phyloP scores from a whole-genome alignment of 2,888 invertebrate genomes.

The Tetragnatha montana region DNA sequence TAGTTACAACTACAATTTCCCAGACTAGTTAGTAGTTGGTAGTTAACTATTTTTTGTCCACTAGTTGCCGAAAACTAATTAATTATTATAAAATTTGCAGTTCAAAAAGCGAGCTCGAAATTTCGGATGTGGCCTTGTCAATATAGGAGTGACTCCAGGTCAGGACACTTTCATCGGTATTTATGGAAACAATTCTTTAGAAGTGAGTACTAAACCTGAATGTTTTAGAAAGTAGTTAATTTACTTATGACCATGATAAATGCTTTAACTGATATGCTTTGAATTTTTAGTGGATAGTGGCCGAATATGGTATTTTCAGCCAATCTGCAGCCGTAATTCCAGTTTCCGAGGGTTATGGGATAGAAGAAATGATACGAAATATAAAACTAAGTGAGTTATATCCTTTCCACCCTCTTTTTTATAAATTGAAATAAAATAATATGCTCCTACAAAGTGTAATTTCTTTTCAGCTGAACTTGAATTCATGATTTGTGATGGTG shows the following conservation, averaged over 20 bases:
- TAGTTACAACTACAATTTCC: no score
- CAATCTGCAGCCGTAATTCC: constrained; percentile 97
- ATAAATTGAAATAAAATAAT: no score
- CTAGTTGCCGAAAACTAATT: no score
- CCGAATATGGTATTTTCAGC: constrained; percentile 94
- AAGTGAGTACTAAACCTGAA: constrained; percentile 80
- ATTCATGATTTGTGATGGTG: constrained; percentile 91
- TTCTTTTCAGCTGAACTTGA: constrained; percentile 75
- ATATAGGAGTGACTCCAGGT: constrained; percentile 82
- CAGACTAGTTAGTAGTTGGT: no score
- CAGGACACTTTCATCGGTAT: constrained; percentile 91
- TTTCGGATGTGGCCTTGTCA: constrained; percentile 91
- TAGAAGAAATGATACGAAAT: constrained; percentile 96
- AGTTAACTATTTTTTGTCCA: no score
- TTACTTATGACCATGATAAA: no score
- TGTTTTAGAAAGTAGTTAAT: not conserved
- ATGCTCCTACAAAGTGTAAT: no score
- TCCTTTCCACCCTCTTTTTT: no score
- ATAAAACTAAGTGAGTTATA: constrained; percentile 87
- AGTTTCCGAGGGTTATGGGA: constrained; percentile 96
- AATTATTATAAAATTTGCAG: not conserved
- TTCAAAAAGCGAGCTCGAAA: constrained; percentile 83
- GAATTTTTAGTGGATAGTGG: constrained; percentile 90
- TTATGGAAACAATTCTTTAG: constrained; percentile 95
- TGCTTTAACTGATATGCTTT: no score